Evolutionary conservation across 2,113 vertebrate species (phyloP).

Genomic region (Pollimyrus isidori): DNA sequence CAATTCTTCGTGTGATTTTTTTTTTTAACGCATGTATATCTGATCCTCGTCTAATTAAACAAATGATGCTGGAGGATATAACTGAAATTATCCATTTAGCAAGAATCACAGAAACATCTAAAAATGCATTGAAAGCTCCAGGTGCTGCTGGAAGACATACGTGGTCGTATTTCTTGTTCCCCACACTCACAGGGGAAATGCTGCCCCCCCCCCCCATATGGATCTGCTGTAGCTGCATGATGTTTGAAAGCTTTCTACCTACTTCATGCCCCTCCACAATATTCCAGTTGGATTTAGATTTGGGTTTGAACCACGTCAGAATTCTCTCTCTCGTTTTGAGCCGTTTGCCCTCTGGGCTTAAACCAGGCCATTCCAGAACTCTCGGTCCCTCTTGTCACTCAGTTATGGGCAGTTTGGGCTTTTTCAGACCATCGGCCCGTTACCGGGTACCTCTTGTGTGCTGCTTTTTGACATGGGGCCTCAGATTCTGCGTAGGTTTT

Average conservation of each 20-base stretch:
- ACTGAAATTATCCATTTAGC: neutral
- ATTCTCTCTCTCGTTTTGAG: neutral
- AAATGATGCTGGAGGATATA: neutral
- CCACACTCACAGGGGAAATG: neutral
- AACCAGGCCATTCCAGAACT: neutral
- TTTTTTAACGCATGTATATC: neutral
- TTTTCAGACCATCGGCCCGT: neutral
- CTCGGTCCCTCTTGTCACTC: neutral
- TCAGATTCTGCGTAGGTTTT: neutral
- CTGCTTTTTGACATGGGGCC: neutral
- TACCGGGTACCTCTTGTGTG: neutral
- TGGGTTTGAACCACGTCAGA: neutral
- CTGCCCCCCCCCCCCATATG: no score
- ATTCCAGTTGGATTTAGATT: neutral
- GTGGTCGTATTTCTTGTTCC: neutral
- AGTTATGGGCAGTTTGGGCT: neutral
- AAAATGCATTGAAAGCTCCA: neutral
- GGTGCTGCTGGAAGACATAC: neutral
- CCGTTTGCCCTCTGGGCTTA: neutral
- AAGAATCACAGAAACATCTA: neutral
- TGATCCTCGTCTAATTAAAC: neutral
- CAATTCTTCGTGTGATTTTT: neutral
- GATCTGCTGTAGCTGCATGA: neutral
- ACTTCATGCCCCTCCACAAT: neutral
- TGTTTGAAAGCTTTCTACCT: neutral